phyloP scores from a whole-genome alignment of 1,140 invertebrate species.

The Temnothorax longispinosus region DNA sequence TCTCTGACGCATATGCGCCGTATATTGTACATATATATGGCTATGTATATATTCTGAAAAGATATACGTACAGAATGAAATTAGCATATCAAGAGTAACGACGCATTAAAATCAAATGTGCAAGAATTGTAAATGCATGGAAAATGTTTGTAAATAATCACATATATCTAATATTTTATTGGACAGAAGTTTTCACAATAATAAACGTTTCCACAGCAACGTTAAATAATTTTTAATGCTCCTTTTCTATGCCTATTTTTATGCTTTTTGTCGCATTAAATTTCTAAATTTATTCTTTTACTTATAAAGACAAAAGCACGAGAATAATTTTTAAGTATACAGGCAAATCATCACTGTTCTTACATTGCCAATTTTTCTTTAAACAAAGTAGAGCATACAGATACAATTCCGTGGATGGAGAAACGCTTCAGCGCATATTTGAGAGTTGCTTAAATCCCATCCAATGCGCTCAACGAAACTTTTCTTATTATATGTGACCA shows the following conservation, averaged over 20 bases:
- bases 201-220: background rate
- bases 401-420: background rate
- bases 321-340: background rate
- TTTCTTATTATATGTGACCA: background rate
- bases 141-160: background rate
- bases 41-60: background rate
- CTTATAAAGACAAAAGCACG: background rate
- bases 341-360: background rate
- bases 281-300: background rate
- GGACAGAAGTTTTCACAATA: background rate
- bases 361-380: background rate
- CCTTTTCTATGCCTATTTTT: background rate
- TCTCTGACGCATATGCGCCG: background rate
- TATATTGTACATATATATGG: background rate
- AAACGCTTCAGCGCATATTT: background rate
- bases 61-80: slow-evolving; percentile 5
- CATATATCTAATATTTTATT: background rate
- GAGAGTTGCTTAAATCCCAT: background rate
- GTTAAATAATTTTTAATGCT: background rate
- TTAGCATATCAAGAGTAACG: slow-evolving; percentile 14
- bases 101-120: background rate
- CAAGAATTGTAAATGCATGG: background rate
- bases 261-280: background rate
- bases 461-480: background rate
- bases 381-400: background rate